A percentile compares a stretch with the other conserved stretches of the same genome.
Evolutionary conservation across 2,888 invertebrate genomes (phyloP).

Genomic region (Clepsis dumicolana): DNA sequence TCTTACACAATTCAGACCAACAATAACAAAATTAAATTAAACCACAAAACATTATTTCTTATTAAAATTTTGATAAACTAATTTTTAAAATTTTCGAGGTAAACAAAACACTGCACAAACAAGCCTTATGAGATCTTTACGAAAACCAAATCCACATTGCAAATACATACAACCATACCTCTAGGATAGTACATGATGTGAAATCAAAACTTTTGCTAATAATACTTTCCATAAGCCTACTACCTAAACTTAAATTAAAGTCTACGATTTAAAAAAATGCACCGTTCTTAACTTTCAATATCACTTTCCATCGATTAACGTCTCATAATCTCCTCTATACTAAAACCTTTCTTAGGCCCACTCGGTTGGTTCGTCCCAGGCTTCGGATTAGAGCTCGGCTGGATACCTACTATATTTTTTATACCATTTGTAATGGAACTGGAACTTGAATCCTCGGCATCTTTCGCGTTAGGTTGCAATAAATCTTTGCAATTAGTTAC

Average conservation of each 20-base stretch:
- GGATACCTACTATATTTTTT: slow-evolving; percentile 83
- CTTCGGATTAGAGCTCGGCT: slow-evolving; percentile 77
- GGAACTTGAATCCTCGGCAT: slow-evolving; percentile 66
- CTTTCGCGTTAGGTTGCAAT: slow-evolving; percentile 58
- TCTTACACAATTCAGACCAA: slow-evolving; percentile 54
- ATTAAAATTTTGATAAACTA: slow-evolving; percentile 54
- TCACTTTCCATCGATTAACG: slow-evolving; percentile 82
- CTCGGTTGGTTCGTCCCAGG: slow-evolving; percentile 86
- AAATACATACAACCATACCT: slow-evolving; percentile 78
- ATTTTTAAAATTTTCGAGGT: slow-evolving; percentile 83
- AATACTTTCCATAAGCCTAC: slow-evolving; percentile 74
- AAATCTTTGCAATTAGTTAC: slow-evolving; percentile 72
- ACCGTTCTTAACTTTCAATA: slow-evolving; percentile 41
- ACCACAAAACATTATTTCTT: slow-evolving; percentile 34
- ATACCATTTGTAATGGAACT: slow-evolving; percentile 79
- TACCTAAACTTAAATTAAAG: slow-evolving; percentile 52
- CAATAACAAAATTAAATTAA: slow-evolving; percentile 55
- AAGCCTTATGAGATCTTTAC: slow-evolving; percentile 86
- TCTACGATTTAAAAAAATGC: slow-evolving; percentile 49
- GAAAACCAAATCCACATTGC: slow-evolving; percentile 84
- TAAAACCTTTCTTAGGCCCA: slow-evolving; percentile 93
- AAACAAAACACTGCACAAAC: slow-evolving; percentile 86
- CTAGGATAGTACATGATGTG: slow-evolving; percentile 67
- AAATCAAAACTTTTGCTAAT: slow-evolving; percentile 72
- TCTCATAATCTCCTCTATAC: slow-evolving; percentile 96